phyloP scores from a whole-genome alignment of 2,797 vertebrate genomes.

The Platalea minor region DNA sequence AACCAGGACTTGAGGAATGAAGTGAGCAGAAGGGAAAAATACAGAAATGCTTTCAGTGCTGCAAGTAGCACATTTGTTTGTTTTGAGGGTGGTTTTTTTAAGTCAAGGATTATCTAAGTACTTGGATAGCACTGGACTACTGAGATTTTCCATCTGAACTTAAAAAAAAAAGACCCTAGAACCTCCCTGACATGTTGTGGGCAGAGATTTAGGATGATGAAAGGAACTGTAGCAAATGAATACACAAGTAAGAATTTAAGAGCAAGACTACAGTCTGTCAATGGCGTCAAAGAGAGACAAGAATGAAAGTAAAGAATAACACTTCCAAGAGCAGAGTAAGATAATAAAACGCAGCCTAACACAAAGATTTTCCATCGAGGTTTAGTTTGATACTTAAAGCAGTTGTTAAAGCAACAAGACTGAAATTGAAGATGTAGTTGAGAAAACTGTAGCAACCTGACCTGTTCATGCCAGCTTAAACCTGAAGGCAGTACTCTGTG shows the following conservation, averaged over 20 bases:
- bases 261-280: neutral
- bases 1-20: neutral
- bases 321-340: neutral
- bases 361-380: neutral
- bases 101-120: neutral
- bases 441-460: constrained; percentile 56
- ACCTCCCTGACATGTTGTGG: neutral
- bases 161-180: rapidly evolving
- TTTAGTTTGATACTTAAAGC: neutral
- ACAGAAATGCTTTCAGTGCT: neutral
- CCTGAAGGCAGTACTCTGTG: constrained; percentile 88
- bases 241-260: neutral
- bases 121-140: neutral
- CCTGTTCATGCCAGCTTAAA: constrained; percentile 97
- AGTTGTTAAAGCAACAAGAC: neutral
- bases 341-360: neutral
- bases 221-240: neutral
- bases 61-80: neutral
- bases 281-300: neutral
- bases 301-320: neutral
- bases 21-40: neutral
- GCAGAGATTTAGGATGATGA: neutral
- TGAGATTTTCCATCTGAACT: neutral
- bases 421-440: neutral
- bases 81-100: neutral